phyloP scores from a whole-genome alignment of 2,113 vertebrate genomes.

The Leucosticte australis region DNA sequence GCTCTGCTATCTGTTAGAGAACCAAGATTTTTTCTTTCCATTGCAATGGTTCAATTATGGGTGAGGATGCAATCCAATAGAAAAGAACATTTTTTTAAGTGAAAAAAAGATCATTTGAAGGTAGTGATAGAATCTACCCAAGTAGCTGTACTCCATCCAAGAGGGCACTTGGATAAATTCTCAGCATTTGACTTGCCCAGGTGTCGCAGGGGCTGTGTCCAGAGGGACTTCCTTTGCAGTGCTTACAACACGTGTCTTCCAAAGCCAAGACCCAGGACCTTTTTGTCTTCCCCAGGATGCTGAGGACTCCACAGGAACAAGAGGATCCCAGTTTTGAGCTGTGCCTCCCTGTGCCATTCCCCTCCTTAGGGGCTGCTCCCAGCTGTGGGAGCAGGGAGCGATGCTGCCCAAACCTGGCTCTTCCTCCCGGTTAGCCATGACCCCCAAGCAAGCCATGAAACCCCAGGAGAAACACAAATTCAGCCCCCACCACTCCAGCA shows the following conservation, averaged over 20 bases:
- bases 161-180: not conserved
- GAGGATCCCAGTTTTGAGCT: not conserved
- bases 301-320: not conserved
- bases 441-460: not conserved
- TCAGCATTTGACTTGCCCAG: not conserved
- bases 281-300: not conserved
- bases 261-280: not conserved
- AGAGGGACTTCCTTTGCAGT: not conserved
- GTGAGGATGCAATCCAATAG: not conserved
- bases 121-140: not conserved
- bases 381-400: not conserved
- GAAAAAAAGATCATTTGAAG: rapidly evolving
- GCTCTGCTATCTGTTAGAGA: not conserved
- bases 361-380: not conserved
- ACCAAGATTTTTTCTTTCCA: too few species aligned
- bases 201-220: not conserved
- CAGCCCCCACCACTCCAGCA: rapidly evolving
- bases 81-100: not conserved
- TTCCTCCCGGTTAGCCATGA: not conserved
- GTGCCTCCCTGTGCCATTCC: not conserved
- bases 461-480: not conserved
- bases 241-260: not conserved
- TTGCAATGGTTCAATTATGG: not conserved
- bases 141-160: not conserved
- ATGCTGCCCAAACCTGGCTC: not conserved